Base-by-base conservation (phyloP, 2,113 vertebrate species). In the Mystacornis crossleyi region DNA sequence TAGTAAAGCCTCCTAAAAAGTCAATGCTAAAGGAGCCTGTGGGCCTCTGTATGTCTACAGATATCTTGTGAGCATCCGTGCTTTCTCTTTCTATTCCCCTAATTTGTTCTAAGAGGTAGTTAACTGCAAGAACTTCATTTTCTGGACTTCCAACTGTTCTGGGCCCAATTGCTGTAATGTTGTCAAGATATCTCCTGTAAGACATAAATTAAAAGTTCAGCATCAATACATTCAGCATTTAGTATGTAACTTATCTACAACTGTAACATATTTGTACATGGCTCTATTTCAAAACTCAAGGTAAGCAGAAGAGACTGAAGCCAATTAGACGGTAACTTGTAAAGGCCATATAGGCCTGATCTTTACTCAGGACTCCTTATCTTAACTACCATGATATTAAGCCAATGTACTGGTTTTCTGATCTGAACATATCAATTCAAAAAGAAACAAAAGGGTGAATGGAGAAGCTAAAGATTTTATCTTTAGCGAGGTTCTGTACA, bases 1-100 rank as follows among this genome's bases (percentile, higher is more conserved):
- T 99, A 58, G 99, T 99, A 97, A 99, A 99, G 31, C 99, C 99
- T 50, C 99, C 99, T 12, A 99, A 98, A 93, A 99, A 99, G 96
- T 99, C 99, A 91, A 99, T 99, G 97, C 98, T 99, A 96, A 99
- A 99, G 50, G 99, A 98, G 64, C 99, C 99, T 1, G 99, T 99
- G 61, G 99, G 99, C 19, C 98, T 98, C 85, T 99, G 99, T 40
- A 99, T 70, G 15, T 99, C 99, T 78, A 99, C 95, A 2, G 97
- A 98, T 65, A 99, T 97, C 86, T 93, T 98, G 92, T 99, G 99
- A 58, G 96, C 97, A 18, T 97, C 96, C 4, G 80, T 97, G 12
- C 98, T 98, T 97, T 98, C 97, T 8, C 20, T 81, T 84, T 98
- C 97, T 91, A 99, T 99, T 62, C 94, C 86, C 88, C 98, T 98